Base-by-base conservation (phyloP, 2,888 invertebrate species). In the Tigriopus californicus region DNA sequence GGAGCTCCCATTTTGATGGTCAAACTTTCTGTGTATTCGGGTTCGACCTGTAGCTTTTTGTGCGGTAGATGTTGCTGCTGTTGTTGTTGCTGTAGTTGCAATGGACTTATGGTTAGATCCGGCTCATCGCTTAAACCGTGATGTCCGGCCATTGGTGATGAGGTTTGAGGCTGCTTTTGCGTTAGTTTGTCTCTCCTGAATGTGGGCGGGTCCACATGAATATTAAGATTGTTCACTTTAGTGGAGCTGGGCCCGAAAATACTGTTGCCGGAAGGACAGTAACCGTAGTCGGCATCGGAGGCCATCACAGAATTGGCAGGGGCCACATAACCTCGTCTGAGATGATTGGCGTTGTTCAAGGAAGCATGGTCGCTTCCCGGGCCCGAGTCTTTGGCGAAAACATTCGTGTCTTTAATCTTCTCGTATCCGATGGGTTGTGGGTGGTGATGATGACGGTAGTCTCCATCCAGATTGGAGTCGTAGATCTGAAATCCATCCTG, bases 1-100 rank as follows among this genome's bases (percentile, higher is more conserved):
- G 56, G 56, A 2, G 41, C 56, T 12, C 56, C 56, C 56, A 56
- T 56, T 56, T 33, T 56, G 44, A 56, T 56, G 6, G 56, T 56
- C 11, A 46, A 42, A 15, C 44, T 42, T 11, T 44, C 56, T 4
- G 56, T 56, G 25, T 56, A 56, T 18, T 49, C 13, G 20, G 15
- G 12, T 22, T 49, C 22, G 20, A 49, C 49, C 6, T 8, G 49
- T 4, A 20, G 20, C 5, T 3, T 22, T 12, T 8, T 12, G 10
- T 10, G 8, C 10, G 47, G 47, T 12, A 18, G 15, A 12, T 13
- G 11, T 11, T 41, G 11, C 13, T 11, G 11, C 41, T 11, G 11
- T n/a, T 3, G 46, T n/a, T 15, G 15, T 3, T 3, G n/a, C 5
- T 13, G 5, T 22, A 11, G 15, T 18, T 13, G 13, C 49, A 49